A percentile compares a stretch with the other conserved stretches of the same genome.
These are phyloP conservation scores for Prionailurus bengalensis DNA, from an alignment of 2,113 vertebrate species.

Conservation along the genomic window DNA sequence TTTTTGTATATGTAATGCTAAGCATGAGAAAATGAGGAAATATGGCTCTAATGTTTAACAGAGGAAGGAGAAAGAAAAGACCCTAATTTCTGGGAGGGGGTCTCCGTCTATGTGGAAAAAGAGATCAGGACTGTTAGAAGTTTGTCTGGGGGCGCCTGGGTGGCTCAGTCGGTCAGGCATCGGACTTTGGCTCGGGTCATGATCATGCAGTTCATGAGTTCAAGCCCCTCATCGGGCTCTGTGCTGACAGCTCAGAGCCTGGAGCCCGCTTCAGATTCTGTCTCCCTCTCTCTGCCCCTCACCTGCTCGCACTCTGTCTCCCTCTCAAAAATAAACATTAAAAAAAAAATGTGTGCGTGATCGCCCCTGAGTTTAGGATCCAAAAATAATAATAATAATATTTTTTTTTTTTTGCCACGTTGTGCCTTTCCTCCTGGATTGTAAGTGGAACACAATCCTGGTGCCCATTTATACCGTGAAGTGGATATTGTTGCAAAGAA, in stretches of 20 bases:
- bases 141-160: conserved; percentile 56
- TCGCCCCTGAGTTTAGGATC: conserved; percentile 90
- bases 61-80: conserved; percentile 66
- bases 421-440: conserved; percentile 92
- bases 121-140: conserved; percentile 80
- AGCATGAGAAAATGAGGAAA: conserved; percentile 48
- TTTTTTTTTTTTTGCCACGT: conserved; percentile 89
- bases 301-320: no score
- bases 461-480: conserved; percentile 90
- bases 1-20: conserved; percentile 77
- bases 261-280: no score
- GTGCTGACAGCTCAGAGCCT: no score
- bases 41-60: conserved; percentile 60
- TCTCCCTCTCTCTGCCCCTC: no score
- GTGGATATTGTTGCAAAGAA: conserved; percentile 86
- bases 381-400: conserved; percentile 46
- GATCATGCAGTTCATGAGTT: no score
- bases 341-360: conserved; percentile 64
- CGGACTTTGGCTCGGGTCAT: no score
- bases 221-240: no score
- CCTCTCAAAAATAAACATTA: no score
- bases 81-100: conserved; percentile 43
- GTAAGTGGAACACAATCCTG: conserved; percentile 83
- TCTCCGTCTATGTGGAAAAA: conserved; percentile 66
- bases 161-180: no score